Percentiles rank a stretch among this genome's conserved stretches.
Conservation (phyloP, 2,113 vertebrate species). For the Picathartes gymnocephalus region DNA sequence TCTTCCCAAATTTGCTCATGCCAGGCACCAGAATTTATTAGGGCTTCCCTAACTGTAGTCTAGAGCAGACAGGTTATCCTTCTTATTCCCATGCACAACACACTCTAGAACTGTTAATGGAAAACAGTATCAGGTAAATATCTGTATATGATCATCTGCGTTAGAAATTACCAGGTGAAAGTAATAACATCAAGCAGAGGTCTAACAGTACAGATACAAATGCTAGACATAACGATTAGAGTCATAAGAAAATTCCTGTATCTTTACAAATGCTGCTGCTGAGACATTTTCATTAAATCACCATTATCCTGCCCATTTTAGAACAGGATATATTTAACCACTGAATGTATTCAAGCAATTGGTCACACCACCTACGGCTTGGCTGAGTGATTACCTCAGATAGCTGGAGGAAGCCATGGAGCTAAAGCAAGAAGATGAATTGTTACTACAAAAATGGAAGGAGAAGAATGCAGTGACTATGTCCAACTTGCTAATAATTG, state of each 20-base stretch:
- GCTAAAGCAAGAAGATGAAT: not conserved
- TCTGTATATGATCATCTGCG: not conserved
- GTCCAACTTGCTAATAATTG: not conserved
- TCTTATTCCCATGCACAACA: not conserved
- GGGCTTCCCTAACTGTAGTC: not conserved
- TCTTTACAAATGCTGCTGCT: not conserved
- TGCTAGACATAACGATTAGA: not conserved
- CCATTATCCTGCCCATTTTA: conserved; percentile 8
- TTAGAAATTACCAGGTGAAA: not conserved
- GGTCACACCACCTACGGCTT: not conserved
- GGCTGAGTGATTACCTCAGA: not conserved
- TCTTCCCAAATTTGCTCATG: not conserved
- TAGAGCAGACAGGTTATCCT: not conserved
- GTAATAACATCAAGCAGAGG: not conserved
- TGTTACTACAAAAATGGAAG: not conserved
- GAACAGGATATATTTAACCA: conserved; percentile 51
- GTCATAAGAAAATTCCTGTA: not conserved
- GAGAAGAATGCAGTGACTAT: not conserved
- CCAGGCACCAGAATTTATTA: not conserved
- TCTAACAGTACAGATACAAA: not conserved
- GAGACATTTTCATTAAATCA: conserved; percentile 20
- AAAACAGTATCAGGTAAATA: not conserved
- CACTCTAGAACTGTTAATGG: not conserved
- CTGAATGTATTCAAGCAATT: conserved; percentile 12
- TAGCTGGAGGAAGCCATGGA: not conserved